A percentile compares a stretch with the other conserved stretches of the same genome.
These are phyloP conservation scores for Luscinia megarhynchos DNA, from an alignment of 2,797 vertebrate species.

Conservation along the genomic window DNA sequence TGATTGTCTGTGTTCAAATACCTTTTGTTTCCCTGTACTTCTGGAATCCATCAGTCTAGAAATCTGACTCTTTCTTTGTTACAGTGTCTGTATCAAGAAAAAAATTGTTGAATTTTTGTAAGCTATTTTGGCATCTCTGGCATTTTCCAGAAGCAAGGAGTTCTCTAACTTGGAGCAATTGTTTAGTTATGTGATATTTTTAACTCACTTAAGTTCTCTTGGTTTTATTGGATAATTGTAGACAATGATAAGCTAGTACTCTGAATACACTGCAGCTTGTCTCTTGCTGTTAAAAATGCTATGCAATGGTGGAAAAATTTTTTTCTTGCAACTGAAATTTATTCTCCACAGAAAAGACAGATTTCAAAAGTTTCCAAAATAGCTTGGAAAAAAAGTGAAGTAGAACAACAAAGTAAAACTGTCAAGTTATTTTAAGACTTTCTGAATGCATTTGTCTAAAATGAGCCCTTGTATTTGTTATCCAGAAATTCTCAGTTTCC, in stretches of 20 bases:
- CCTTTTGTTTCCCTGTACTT: not conserved
- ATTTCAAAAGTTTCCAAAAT: conserved; percentile 22
- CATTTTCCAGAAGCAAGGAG: not conserved
- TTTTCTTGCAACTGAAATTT: not conserved
- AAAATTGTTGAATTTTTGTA: not conserved
- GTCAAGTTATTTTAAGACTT: conserved; percentile 18
- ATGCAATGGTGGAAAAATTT: not conserved
- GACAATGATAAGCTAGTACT: not conserved
- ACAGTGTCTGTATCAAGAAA: not conserved
- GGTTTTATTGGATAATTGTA: not conserved
- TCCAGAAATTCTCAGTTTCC: not conserved
- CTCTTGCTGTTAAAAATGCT: not conserved
- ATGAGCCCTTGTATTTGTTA: not conserved
- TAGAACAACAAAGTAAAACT: not conserved
- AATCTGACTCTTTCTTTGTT: not conserved
- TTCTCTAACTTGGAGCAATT: not conserved
- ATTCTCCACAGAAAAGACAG: not conserved
- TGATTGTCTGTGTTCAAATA: not conserved
- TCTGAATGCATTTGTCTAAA: not conserved
- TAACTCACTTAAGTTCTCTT: not conserved
- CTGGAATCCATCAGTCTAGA: not conserved
- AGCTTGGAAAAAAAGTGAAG: not conserved
- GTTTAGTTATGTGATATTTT: not conserved
- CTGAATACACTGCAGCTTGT: not conserved
- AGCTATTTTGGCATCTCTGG: not conserved